Evolutionary conservation across 2,888 invertebrate genomes (phyloP), one percentile per base, ranked within the genome.

Genomic region (Hetaerina titia): DNA sequence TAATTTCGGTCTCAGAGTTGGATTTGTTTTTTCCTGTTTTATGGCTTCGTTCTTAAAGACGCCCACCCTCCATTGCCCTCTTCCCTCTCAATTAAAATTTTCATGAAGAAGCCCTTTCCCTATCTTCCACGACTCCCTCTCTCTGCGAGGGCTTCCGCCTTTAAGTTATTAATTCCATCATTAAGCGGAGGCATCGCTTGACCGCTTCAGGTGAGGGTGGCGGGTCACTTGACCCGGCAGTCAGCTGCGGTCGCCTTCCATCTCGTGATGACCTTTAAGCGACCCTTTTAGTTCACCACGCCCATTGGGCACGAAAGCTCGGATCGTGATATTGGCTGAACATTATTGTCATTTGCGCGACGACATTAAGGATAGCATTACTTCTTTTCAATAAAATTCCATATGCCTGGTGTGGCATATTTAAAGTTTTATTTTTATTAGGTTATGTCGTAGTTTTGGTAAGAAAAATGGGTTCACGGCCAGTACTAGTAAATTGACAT

Each of bases 151-250:
- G 69, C 69, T 69, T 69, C n/a, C 22, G 69, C 69, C 9, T n/a
- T 19, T 69, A n/a, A 69, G 69, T 69, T 69, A 69, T 69, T 69
- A 69, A 69, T 69, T 69, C n/a, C 69, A 69, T 69, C 69, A 19
- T 45, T 69, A 69, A 69, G 69, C 69, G 8, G 8, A 9, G n/a
- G 69, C 22, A 69, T 4, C 69, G 19, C 19, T 69, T 69, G 22
- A 69, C 22, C 69, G 19, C 19, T 69, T 69, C 69, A 69, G 69
- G 69, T 69, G 69, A 22, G 69, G 69, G 69, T 69, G 69, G 69
- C 8, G 69, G 69, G 69, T 69, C n/a, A 6, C 69, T 69, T 69
- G 69, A 19, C 69, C 69, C 9, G 69, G 22, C 69, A 69, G 69
- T 69, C 69, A 69, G 17, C 22, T 69, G 69, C 69, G 69, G n/a